Conservation (phyloP, 2,113 vertebrate species). For the Aphyosemion australe region DNA sequence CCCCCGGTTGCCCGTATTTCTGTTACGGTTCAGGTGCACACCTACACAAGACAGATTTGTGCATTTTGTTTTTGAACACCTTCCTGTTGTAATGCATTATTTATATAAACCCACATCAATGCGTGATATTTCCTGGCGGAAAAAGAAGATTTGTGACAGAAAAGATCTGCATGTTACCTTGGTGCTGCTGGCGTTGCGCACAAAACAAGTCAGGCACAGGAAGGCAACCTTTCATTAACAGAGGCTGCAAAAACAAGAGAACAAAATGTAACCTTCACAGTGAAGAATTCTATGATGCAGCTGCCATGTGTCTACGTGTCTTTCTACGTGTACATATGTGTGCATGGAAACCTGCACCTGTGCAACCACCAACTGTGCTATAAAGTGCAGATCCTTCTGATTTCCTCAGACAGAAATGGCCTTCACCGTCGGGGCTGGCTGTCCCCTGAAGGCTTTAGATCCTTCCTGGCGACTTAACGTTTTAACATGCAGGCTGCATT, state of each 20-base stretch:
- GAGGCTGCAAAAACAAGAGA: constrained; percentile 41
- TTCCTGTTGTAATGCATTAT: constrained; percentile 7
- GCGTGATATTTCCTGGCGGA: not conserved
- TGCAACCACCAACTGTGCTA: constrained; percentile 65
- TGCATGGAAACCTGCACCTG: constrained; percentile 27
- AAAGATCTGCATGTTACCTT: constrained; percentile 26
- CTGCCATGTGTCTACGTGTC: constrained; percentile 19
- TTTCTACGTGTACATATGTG: not conserved
- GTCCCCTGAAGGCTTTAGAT: constrained; percentile 57
- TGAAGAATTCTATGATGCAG: constrained; percentile 41
- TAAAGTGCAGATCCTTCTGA: constrained; percentile 63
- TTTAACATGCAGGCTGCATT: constrained; percentile 51
- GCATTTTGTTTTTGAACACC: not conserved
- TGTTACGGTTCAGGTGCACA: constrained; percentile 18
- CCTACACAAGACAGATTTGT: constrained; percentile 14
- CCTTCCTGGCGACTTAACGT: constrained; percentile 59
- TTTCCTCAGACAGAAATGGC: constrained; percentile 61
- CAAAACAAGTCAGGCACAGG: constrained; percentile 28
- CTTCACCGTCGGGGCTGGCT: constrained; percentile 50
- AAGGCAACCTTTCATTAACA: constrained; percentile 37
- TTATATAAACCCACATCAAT: not conserved
- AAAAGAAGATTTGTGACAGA: constrained; percentile 14
- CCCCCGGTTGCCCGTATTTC: constrained; percentile 11
- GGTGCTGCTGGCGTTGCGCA: constrained; percentile 28
- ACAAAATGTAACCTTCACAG: constrained; percentile 55